phyloP scores from a whole-genome alignment of 1,140 invertebrate genomes.

The Aphelenchoides avenae region DNA sequence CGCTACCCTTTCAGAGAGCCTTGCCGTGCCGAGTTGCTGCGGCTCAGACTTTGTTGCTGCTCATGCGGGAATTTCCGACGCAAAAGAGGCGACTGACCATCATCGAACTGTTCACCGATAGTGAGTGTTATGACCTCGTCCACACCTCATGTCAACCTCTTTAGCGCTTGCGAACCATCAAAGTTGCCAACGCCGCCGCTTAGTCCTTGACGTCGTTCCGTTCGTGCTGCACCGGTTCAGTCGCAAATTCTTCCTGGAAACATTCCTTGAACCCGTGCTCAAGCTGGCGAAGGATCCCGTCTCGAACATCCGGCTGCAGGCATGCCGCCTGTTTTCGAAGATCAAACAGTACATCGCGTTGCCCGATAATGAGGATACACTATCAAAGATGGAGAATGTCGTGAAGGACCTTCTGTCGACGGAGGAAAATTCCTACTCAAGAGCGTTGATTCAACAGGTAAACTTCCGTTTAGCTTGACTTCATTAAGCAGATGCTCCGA shows the following conservation, averaged over 20 bases:
- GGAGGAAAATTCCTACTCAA: conserved; percentile 29
- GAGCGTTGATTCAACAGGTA: conserved; percentile 51
- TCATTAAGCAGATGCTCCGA: conserved; percentile 5
- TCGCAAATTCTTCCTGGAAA: conserved; percentile 62
- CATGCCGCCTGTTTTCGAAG: conserved; percentile 61
- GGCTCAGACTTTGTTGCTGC: conserved; percentile 57
- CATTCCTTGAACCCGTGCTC: conserved; percentile 60
- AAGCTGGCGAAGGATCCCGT: conserved; percentile 60
- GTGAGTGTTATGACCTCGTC: conserved; percentile 40
- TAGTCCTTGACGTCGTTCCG: conserved; percentile 62
- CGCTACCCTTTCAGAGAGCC: conserved; percentile 59
- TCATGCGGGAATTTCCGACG: conserved; percentile 59
- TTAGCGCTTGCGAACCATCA: conserved; percentile 60
- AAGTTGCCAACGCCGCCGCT: conserved; percentile 60
- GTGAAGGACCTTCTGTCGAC: conserved; percentile 43
- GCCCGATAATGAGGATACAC: conserved; percentile 58
- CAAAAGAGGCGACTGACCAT: conserved; percentile 59
- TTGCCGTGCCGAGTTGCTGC: conserved; percentile 62
- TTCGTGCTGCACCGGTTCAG: conserved; percentile 61
- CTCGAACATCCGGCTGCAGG: conserved; percentile 60
- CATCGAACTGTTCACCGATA: conserved; percentile 58
- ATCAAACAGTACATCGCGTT: conserved; percentile 61
- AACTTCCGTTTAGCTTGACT: neutral
- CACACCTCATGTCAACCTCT: conserved; percentile 37
- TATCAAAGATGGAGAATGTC: conserved; percentile 40